These are phyloP conservation scores for Lepus americanus DNA, from an alignment of 2,113 vertebrate genomes.

Conservation along the genomic window DNA sequence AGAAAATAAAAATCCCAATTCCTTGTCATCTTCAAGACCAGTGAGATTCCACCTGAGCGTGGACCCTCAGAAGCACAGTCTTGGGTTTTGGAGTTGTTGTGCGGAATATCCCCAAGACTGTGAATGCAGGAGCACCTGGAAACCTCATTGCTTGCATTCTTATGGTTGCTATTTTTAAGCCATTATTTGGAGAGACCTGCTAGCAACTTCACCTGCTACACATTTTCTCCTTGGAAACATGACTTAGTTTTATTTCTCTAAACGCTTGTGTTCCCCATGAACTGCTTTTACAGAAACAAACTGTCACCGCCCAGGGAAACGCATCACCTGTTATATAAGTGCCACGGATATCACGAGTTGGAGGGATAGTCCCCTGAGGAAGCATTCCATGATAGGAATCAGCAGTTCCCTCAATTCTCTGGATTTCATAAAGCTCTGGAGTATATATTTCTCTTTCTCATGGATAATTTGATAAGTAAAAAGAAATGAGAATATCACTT, in stretches of 20 bases:
- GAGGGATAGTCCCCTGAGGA: not conserved
- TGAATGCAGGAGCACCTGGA: not conserved
- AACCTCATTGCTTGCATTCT: not conserved
- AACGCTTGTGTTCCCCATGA: not conserved
- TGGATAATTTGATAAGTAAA: slow-evolving; percentile 10
- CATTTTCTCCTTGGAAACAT: not conserved
- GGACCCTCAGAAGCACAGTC: not conserved
- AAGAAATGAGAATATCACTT: not conserved
- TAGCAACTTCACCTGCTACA: not conserved
- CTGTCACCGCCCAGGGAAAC: not conserved
- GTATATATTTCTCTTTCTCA: slow-evolving; percentile 22
- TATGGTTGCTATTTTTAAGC: not conserved
- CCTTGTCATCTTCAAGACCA: not conserved
- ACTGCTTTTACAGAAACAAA: slow-evolving; percentile 2
- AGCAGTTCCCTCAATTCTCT: slow-evolving; percentile 28
- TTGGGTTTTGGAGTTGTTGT: not conserved
- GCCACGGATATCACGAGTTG: slow-evolving; percentile 10
- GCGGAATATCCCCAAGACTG: not conserved
- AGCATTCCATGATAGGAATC: not conserved
- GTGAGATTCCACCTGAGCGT: not conserved
- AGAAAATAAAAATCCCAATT: not conserved
- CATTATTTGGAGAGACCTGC: not conserved
- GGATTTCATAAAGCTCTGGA: not conserved
- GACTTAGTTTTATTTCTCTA: slow-evolving; percentile 13
- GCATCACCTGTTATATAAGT: not conserved